These are phyloP conservation scores for Caenorhabditis sulstoni DNA, from an alignment of 2,888 invertebrate genomes.

Conservation along the genomic window DNA sequence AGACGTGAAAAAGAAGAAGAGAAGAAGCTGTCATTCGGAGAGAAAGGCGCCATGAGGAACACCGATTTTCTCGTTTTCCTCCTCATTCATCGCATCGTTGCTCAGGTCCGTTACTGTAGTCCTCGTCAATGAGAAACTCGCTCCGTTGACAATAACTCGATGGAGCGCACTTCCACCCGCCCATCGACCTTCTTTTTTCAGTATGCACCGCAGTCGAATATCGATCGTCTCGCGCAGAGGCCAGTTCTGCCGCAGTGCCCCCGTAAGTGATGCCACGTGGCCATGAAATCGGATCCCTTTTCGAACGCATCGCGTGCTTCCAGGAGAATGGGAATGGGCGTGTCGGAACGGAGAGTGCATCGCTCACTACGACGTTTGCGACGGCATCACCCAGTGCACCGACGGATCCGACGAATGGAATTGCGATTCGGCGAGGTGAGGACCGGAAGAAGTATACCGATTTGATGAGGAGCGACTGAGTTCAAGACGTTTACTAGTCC, in stretches of 20 bases:
- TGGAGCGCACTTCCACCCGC: neutral
- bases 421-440: slow-evolving; percentile 63
- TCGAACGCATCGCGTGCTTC: slow-evolving; percentile 25
- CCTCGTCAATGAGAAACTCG: neutral
- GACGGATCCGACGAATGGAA: slow-evolving; percentile 88
- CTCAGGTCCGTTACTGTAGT: slow-evolving; percentile 38
- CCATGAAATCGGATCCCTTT: too few relatives aligned
- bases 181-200: slow-evolving; percentile 10
- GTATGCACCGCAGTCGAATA: slow-evolving; percentile 63
- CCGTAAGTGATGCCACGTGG: slow-evolving; percentile 23
- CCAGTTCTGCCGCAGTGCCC: slow-evolving; percentile 59
- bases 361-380: slow-evolving; percentile 94
- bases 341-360: slow-evolving; percentile 88
- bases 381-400: slow-evolving; percentile 88
- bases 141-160: too few relatives aligned
- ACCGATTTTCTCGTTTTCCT: slow-evolving; percentile 23
- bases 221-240: slow-evolving; percentile 48
- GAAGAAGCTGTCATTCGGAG: slow-evolving; percentile 30
- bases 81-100: slow-evolving; percentile 35
- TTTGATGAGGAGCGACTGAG: too few relatives aligned
- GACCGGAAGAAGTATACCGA: neutral
- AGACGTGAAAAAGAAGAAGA: slow-evolving; percentile 18
- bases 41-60: slow-evolving; percentile 29
- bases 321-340: slow-evolving; percentile 68
- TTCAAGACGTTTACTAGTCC: too few relatives aligned